Evolutionary conservation across 2,797 vertebrate species (phyloP).

Genomic region (Pangasius macronema): DNA sequence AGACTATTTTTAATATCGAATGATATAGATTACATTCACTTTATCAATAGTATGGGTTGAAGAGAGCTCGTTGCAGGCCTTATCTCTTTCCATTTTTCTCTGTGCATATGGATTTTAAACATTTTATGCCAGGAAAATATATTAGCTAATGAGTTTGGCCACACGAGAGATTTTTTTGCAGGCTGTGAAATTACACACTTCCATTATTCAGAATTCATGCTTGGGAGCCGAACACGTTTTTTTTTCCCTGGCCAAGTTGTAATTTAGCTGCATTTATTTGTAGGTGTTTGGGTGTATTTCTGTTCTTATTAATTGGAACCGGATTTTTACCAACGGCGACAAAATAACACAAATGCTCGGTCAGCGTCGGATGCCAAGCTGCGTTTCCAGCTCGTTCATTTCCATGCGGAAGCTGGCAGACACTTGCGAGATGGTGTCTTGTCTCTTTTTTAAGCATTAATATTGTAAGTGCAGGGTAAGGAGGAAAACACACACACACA

Average conservation of each 20-base stretch:
- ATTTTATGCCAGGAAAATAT: constrained; percentile 50
- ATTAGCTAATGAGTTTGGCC: constrained; percentile 53
- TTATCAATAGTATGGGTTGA: constrained; percentile 9
- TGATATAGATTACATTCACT: neutral
- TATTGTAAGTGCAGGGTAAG: constrained; percentile 62
- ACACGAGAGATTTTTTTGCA: constrained; percentile 38
- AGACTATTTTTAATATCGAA: neutral
- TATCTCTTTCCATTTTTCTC: constrained; percentile 35
- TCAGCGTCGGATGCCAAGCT: constrained; percentile 54
- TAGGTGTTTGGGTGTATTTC: constrained; percentile 48
- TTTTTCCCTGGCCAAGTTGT: constrained; percentile 39
- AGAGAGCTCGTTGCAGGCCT: neutral
- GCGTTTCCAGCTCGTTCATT: constrained; percentile 53
- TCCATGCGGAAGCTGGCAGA: constrained; percentile 63
- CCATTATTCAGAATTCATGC: constrained; percentile 47
- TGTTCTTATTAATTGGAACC: constrained; percentile 59
- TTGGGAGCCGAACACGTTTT: constrained; percentile 34
- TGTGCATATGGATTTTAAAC: constrained; percentile 43
- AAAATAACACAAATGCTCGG: constrained; percentile 58
- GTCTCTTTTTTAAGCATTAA: constrained; percentile 60
- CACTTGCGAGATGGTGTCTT: constrained; percentile 55
- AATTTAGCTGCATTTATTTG: constrained; percentile 55
- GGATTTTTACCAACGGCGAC: constrained; percentile 59
- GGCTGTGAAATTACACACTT: constrained; percentile 46
- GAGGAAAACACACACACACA: constrained; percentile 11